A percentile compares a stretch with the other conserved stretches of the same genome.
phyloP scores from a whole-genome alignment of 1,140 invertebrate species.

The Penaeus vannamei region DNA sequence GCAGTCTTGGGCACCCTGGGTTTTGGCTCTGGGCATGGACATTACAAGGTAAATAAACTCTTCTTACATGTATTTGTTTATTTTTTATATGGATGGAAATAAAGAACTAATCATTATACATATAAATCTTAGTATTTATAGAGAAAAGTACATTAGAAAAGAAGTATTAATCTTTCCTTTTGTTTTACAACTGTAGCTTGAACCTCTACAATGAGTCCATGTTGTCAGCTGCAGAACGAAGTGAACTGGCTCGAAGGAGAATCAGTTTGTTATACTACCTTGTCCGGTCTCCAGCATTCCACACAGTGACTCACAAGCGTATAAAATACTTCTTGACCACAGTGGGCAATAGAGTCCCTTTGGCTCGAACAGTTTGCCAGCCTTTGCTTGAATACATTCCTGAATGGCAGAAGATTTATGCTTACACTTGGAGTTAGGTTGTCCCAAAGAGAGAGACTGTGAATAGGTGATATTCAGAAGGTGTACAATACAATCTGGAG shows the following conservation, averaged over 20 bases:
- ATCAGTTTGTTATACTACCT: constrained; percentile 64
- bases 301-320: constrained; percentile 51
- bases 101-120: too few species aligned
- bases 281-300: constrained; percentile 63
- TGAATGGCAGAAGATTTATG: constrained; percentile 67
- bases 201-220: constrained; percentile 43
- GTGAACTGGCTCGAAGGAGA: constrained; percentile 58
- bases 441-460: background rate
- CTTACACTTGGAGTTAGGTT: constrained; percentile 64
- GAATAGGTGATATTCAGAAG: background rate
- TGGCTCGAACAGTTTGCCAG: constrained; percentile 52
- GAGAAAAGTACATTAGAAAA: background rate
- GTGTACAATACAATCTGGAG: too few species aligned
- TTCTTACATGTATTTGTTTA: background rate
- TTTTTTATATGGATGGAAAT: too few species aligned
- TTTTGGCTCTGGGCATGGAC: constrained; percentile 59
- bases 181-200: constrained; percentile 34
- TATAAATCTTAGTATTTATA: background rate
- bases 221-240: constrained; percentile 42
- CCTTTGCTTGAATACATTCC: constrained; percentile 63
- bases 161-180: constrained; percentile 4
- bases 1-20: constrained; percentile 64
- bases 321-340: constrained; percentile 45
- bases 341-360: constrained; percentile 54
- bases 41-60: constrained; percentile 55